Base-by-base conservation (phyloP, 2,797 vertebrate species). In the Pipistrellus pygmaeus region DNA sequence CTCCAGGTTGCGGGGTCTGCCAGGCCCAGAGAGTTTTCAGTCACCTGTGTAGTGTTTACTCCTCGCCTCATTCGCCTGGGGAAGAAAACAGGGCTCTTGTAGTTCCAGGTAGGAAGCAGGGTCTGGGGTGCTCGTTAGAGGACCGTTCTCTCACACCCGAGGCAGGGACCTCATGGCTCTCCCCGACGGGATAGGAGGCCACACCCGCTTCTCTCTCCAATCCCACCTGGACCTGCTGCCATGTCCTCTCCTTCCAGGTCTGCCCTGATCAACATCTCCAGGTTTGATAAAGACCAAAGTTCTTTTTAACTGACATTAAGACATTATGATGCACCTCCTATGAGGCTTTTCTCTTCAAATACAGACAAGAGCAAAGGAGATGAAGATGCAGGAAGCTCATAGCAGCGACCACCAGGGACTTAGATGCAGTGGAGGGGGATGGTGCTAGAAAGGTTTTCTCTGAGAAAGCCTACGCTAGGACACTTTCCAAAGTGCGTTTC, bases 261-360 rank as follows among this genome's bases (percentile, higher is more conserved):
- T 92, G 41, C 41, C 38, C 88, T 81, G 57, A 55, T n/a, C 41
- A 86, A 72, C 53, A 91, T 71, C 64, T 77, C 15, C 68, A 27
- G 14, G 46, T 78, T 91, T 94, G 75, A 69, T 35, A 93, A 93
- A 85, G 69, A 89, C 60, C 21, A 38, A 20, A 55, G 46, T 82
- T 81, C 21, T 90, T 91, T 93, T 73, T 55, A 20, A 20, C 17
- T 78, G 38, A 55, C 75, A 90, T 73, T 86, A 64, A 76, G 57
- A n/a, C 32, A 77, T 15, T 68, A 3, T 32, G 14, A 38, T 53
- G 10, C 93, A 60, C 25, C 88, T 71, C 78, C 81, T 81, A 64
- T 21, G 55, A 82, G 73, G 21, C 48, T 41, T 92, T 95, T 89
- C 35, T 86, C 90, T 96, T 94, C 38, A 86, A 64, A 75, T 57